Evolutionary conservation across 2,888 invertebrate species (phyloP).

Genomic region (Caenorhabditis sp.): DNA sequence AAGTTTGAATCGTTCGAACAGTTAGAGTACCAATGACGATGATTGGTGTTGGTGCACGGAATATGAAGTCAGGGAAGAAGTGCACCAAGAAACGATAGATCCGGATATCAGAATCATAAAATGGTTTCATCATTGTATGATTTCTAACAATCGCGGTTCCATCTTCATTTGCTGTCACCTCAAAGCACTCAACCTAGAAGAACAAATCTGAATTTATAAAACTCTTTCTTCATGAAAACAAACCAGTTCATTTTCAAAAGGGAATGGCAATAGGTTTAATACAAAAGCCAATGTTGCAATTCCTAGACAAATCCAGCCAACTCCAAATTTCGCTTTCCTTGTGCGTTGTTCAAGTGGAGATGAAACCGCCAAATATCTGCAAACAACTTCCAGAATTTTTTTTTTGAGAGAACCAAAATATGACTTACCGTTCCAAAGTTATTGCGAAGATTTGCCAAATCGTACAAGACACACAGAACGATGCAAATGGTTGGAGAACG

Average conservation of each 20-base stretch:
- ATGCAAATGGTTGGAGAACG: constrained; percentile 69
- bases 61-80: constrained; percentile 67
- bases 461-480: constrained; percentile 67
- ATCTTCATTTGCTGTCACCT: constrained; percentile 27
- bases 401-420: too few species aligned
- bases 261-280: constrained; percentile 63
- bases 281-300: constrained; percentile 61
- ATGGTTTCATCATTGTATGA: constrained; percentile 64
- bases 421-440: constrained; percentile 64
- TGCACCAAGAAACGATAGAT: constrained; percentile 59
- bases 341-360: constrained; percentile 68
- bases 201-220: background rate
- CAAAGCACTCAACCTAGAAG: constrained; percentile 59
- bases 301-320: constrained; percentile 59
- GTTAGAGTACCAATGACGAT: constrained; percentile 65
- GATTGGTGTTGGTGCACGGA: constrained; percentile 69
- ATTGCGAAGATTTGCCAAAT: constrained; percentile 71
- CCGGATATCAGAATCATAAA: constrained; percentile 48
- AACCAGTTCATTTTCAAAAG: constrained; percentile 63
- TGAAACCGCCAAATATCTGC: constrained; percentile 66
- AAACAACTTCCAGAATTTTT: background rate
- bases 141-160: constrained; percentile 27
- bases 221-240: constrained; percentile 6
- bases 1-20: constrained; percentile 62
- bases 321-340: constrained; percentile 64